A percentile compares a stretch with the other conserved stretches of the same genome.
phyloP scores from a whole-genome alignment of 2,888 invertebrate species.

The Sympetrum striolatum region DNA sequence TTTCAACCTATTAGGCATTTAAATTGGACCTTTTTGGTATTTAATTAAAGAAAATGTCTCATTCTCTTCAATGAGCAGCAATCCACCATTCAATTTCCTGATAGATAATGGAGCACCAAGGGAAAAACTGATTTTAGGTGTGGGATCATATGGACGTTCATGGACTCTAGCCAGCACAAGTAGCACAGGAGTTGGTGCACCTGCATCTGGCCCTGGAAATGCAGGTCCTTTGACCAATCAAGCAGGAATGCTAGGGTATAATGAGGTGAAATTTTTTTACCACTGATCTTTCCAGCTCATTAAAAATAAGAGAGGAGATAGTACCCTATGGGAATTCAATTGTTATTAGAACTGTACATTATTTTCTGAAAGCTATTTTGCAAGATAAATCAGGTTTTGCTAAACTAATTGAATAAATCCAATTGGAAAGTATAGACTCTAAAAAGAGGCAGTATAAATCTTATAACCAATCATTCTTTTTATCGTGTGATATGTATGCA shows the following conservation, averaged over 20 bases:
- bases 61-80: constrained; percentile 47
- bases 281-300: no score
- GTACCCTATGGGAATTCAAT: no score
- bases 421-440: no score
- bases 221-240: constrained; percentile 24
- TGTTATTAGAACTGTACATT: no score
- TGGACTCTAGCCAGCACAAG: constrained; percentile 5
- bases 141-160: constrained; percentile 40
- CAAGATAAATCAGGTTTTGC: background rate
- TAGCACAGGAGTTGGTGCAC: constrained; percentile 44
- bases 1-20: no score
- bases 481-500: no score
- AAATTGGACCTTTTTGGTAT: background rate
- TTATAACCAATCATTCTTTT: no score
- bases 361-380: no score
- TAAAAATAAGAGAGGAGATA: no score
- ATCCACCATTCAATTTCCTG: constrained; percentile 43
- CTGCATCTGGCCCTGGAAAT: constrained; percentile 30
- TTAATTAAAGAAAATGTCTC: background rate
- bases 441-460: no score
- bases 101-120: constrained; percentile 39
- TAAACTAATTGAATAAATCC: background rate
- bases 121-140: constrained; percentile 40
- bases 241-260: constrained; percentile 45
- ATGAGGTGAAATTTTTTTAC: constrained; percentile 34